Evolutionary conservation across 2,797 vertebrate genomes (phyloP).

Genomic region (Buceros bicornis): DNA sequence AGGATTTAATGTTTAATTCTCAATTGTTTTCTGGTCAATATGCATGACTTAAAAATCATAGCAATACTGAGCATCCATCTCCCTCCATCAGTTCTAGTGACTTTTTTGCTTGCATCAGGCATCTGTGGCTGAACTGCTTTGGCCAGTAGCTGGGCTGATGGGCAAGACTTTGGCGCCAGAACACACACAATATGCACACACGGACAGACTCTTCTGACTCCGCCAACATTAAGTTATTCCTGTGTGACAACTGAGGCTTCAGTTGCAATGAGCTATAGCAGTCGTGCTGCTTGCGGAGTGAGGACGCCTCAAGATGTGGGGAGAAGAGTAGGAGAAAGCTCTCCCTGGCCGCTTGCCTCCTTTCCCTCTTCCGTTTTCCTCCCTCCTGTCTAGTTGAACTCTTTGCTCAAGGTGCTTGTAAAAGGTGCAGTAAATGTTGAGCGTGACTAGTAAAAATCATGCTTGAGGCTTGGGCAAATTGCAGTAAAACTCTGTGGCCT

Average conservation of each 20-base stretch:
- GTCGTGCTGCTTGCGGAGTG: neutral
- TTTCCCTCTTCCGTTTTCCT: neutral
- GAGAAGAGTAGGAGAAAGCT: neutral
- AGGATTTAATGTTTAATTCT: neutral
- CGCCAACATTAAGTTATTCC: neutral
- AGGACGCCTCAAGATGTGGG: neutral
- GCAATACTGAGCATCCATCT: neutral
- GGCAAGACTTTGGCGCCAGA: neutral
- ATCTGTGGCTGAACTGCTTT: neutral
- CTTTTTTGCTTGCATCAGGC: neutral
- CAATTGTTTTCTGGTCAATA: neutral
- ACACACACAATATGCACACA: accelerated
- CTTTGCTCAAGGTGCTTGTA: neutral
- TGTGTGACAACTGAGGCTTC: neutral
- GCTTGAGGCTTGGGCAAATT: neutral
- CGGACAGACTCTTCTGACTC: neutral
- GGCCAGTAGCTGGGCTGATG: neutral
- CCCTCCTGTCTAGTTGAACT: neutral
- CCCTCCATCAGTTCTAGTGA: neutral
- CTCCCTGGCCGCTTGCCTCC: neutral
- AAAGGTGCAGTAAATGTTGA: neutral
- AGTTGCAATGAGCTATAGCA: neutral
- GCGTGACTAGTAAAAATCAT: neutral
- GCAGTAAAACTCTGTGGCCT: neutral
- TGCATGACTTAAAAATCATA: neutral